A percentile compares a stretch with the other conserved stretches of the same genome.
Evolutionary conservation across 1,140 invertebrate species (phyloP).

Genomic region (Batillaria attramentaria): DNA sequence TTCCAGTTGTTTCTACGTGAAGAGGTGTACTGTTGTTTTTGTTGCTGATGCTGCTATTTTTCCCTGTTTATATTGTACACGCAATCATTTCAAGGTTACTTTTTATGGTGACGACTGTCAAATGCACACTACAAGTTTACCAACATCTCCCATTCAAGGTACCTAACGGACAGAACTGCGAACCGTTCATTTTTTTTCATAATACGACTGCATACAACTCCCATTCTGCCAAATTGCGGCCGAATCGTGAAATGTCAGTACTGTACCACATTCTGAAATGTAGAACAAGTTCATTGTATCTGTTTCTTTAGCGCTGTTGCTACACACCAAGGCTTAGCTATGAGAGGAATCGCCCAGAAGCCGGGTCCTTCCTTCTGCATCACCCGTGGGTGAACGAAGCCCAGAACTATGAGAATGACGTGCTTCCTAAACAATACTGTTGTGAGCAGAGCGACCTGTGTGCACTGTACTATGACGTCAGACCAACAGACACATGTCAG

Average conservation of each 20-base stretch:
- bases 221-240: background rate
- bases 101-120: no score
- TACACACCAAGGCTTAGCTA: background rate
- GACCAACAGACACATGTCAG: background rate
- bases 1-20: background rate
- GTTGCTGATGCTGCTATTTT: background rate
- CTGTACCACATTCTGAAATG: background rate
- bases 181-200: no score
- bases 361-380: constrained; percentile 2
- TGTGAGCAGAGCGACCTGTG: constrained; percentile 8
- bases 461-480: constrained; percentile 22
- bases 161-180: no score
- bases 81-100: no score
- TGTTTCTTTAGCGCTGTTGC: constrained; percentile 27
- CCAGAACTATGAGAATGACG: background rate
- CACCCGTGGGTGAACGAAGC: background rate
- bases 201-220: background rate
- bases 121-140: no score
- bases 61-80: background rate
- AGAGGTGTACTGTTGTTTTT: background rate
- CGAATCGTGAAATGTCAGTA: background rate
- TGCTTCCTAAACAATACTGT: constrained; percentile 13
- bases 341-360: background rate
- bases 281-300: background rate
- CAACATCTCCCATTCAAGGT: no score